Conservation (phyloP, 2,888 invertebrate genomes). For the Nemurella pictetii region DNA sequence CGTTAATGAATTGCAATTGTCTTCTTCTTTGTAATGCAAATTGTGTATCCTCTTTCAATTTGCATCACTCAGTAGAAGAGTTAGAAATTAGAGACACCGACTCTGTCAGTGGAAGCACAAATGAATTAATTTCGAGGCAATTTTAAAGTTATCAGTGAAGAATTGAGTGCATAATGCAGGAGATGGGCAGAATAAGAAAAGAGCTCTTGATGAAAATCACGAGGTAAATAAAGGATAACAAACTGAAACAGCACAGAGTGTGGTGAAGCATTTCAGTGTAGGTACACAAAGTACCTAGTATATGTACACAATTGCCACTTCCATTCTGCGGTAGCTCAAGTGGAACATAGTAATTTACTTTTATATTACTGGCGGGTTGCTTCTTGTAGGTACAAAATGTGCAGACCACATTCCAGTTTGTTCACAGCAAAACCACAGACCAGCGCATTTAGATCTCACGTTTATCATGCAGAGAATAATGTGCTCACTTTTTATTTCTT, state of each 20-base stretch:
- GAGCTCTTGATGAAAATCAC: not conserved
- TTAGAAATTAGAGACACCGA: not conserved
- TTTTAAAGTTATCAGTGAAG: not conserved
- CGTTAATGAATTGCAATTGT: not conserved
- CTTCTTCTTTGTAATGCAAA: not conserved
- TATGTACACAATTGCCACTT: constrained; percentile 10
- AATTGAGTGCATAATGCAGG: not conserved
- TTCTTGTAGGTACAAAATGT: constrained; percentile 20
- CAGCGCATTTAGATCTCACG: constrained; percentile 2
- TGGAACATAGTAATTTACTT: constrained; percentile 18
- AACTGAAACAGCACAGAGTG: not conserved
- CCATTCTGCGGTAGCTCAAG: constrained; percentile 3
- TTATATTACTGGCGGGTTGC: constrained; percentile 3
- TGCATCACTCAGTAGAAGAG: not conserved
- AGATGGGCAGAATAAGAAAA: constrained; percentile 11
- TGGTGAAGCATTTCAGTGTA: constrained; percentile 13
- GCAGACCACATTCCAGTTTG: constrained; percentile 21
- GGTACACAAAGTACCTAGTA: no score
- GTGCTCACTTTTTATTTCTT: not conserved
- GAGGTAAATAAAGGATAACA: constrained; percentile 6
- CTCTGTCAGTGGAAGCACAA: not conserved
- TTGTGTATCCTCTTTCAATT: not conserved
- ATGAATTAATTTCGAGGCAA: not conserved
- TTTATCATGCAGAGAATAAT: not conserved
- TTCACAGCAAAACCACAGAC: constrained; percentile 24